These are phyloP conservation scores for Callocephalon fimbriatum DNA, from an alignment of 2,113 vertebrate genomes.

Conservation along the genomic window DNA sequence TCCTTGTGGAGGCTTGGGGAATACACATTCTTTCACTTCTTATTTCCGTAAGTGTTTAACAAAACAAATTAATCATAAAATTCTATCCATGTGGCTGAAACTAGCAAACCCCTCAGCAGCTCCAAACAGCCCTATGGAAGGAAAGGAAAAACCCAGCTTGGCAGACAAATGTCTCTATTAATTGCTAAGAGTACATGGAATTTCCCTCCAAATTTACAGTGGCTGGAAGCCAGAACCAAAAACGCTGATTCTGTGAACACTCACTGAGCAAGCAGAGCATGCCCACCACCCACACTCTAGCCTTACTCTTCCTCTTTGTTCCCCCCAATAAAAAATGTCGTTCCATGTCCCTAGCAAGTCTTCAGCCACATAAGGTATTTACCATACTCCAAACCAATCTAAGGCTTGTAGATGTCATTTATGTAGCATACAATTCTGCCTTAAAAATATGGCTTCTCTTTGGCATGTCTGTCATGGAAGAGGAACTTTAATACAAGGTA, in stretches of 20 bases:
- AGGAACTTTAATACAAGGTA: background rate
- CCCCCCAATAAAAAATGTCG: accelerated
- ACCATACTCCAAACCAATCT: background rate
- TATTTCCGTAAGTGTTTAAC: background rate
- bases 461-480: background rate
- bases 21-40: background rate
- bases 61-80: background rate
- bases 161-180: background rate
- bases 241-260: background rate
- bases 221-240: background rate
- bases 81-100: background rate
- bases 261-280: background rate
- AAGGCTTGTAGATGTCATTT: background rate
- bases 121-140: background rate
- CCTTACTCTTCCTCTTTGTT: background rate
- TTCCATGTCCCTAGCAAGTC: background rate
- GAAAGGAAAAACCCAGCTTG: background rate
- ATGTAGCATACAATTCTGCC: background rate
- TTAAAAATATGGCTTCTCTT: background rate
- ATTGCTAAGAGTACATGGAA: background rate
- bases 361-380: background rate
- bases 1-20: background rate
- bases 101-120: background rate
- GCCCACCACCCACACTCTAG: background rate
- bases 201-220: slow-evolving; percentile 4